Evolutionary conservation across 2,113 vertebrate genomes (phyloP), one percentile per base, ranked within the genome.

Genomic region (Pristiophorus japonicus): DNA sequence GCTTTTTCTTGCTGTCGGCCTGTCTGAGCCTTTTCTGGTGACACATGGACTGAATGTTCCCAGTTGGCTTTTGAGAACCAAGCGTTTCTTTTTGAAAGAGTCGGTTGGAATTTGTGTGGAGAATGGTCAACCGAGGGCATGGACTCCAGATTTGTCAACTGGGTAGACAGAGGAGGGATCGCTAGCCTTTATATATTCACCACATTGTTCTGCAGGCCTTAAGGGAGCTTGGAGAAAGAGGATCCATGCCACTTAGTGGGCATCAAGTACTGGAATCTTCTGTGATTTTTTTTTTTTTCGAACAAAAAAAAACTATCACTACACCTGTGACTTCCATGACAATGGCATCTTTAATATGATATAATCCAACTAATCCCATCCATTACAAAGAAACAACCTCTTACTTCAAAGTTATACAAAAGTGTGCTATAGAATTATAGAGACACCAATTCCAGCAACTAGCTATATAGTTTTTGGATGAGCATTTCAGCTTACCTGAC

Each of bases 401-500:
- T 22, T 45, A 81, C 59, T 59, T 90, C 51, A 90, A 34, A 90
- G 47, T 59, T 62, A n/a, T n/a, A 55, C 3, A 34, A 6, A 16
- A 6, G 22, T 47, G 42, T 38, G 4, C 27, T 70, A 47, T 38
- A 88, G 87, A 34, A 88, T 11, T 34, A 59, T 30, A 59, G 3
- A 47, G 24, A 47, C 65, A 94, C 10, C 22, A 94, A 94, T 94
- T 94, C 14, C n/a, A n/a, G 47, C 66, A 65, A 51, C n/a, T 34
- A 42, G 16, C 6, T 38, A 84, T 38, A 84, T 7, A 88, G 24
- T 38, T 38, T 66, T 22, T 67, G 63, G 62, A 45, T 66, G n/a
- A 45, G 20, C 5, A 45, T 94, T 94, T 94, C 65, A 30, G 45
- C 96, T 97, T 97, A 98, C 98, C 97, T 97, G 96, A 78, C 95